A percentile compares a stretch with the other conserved stretches of the same genome.
Evolutionary conservation across 2,888 invertebrate genomes (phyloP).

Genomic region (Molanna angustata): DNA sequence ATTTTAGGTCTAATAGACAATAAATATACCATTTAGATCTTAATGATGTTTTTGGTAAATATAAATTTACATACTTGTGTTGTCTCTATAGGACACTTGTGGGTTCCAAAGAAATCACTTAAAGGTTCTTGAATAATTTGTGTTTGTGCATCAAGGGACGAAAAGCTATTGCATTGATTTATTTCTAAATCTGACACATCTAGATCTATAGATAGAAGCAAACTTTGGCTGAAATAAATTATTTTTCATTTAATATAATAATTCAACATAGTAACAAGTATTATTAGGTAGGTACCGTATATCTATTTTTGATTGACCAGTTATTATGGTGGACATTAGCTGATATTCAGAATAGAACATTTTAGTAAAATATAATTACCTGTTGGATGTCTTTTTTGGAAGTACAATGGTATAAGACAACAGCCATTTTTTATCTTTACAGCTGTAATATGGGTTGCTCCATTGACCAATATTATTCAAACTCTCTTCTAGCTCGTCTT

Average conservation of each 20-base stretch:
- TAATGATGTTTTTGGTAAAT: no score
- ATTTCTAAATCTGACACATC: slow-evolving; percentile 77
- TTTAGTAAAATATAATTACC: background rate
- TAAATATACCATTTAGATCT: no score
- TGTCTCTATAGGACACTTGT: slow-evolving; percentile 82
- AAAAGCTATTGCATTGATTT: slow-evolving; percentile 75
- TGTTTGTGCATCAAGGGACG: slow-evolving; percentile 37
- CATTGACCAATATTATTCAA: slow-evolving; percentile 59
- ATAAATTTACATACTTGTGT: slow-evolving; percentile 74
- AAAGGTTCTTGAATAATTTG: slow-evolving; percentile 31
- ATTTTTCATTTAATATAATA: background rate
- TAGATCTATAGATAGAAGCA: slow-evolving; percentile 64
- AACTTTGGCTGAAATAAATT: slow-evolving; percentile 39
- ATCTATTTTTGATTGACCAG: no score
- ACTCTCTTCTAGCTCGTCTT: background rate
- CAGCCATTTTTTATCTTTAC: slow-evolving; percentile 75
- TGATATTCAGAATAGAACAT: no score
- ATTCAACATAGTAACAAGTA: no score
- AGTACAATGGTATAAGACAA: slow-evolving; percentile 74
- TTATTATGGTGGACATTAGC: no score
- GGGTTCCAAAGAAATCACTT: slow-evolving; percentile 77
- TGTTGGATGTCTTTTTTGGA: background rate
- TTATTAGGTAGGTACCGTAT: no score
- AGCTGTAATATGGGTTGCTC: slow-evolving; percentile 88
- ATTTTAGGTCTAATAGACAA: no score